Conservation (phyloP, 1,140 invertebrate genomes). For the Drosophila subobscura region DNA sequence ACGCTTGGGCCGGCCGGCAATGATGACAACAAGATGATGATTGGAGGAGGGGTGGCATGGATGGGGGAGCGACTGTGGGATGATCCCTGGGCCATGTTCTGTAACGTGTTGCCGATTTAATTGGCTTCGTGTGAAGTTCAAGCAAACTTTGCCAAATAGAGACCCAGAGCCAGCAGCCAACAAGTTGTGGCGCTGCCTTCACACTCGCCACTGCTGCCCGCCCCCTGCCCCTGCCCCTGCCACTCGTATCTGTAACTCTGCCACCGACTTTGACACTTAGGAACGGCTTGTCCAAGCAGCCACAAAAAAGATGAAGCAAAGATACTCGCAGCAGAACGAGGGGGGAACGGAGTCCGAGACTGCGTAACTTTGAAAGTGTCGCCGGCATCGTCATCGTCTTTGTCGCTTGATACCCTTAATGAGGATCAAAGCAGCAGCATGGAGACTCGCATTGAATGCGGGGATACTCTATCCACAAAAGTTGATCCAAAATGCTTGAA, state of each 20-base stretch:
- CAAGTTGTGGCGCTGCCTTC: too few species aligned
- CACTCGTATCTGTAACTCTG: neutral
- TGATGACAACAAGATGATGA: slow-evolving; percentile 20
- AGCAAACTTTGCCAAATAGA: slow-evolving; percentile 63
- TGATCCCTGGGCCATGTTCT: slow-evolving; percentile 56
- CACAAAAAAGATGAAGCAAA: slow-evolving; percentile 24
- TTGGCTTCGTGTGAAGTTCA: slow-evolving; percentile 65
- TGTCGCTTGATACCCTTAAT: slow-evolving; percentile 17
- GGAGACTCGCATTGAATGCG: too few species aligned
- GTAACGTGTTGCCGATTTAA: slow-evolving; percentile 76
- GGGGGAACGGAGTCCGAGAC: slow-evolving; percentile 5
- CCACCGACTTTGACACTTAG: slow-evolving; percentile 64
- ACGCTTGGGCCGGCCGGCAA: slow-evolving; percentile 9
- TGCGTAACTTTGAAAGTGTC: slow-evolving; percentile 62
- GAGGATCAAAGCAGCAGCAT: neutral
- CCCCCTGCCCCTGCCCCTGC: slow-evolving; percentile 4
- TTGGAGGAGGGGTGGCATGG: neutral
- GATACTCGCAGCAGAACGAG: slow-evolving; percentile 17
- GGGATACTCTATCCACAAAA: too few species aligned
- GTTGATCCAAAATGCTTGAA: too few species aligned
- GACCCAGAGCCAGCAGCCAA: too few species aligned
- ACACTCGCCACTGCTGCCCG: slow-evolving; percentile 16
- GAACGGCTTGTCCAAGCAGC: slow-evolving; percentile 40
- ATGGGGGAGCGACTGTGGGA: slow-evolving; percentile 23
- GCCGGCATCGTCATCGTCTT: slow-evolving; percentile 10